Conservation (phyloP, 2,113 vertebrate species). For the Alaudala cheleensis region DNA sequence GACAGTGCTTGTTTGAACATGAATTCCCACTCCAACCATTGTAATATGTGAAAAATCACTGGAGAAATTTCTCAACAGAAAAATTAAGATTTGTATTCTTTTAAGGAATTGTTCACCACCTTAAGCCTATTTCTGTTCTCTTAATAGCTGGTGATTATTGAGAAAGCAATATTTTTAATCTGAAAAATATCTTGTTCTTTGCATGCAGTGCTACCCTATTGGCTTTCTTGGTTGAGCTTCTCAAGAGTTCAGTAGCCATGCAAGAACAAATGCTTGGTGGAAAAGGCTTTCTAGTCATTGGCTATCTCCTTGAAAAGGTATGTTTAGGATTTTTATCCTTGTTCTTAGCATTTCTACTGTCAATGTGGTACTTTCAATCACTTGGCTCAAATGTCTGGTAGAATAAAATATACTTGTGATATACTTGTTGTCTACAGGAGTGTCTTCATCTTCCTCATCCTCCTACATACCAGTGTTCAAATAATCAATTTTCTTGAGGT, state of each 20-base stretch:
- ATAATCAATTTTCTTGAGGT: not conserved
- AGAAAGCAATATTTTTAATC: not conserved
- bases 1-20: not conserved
- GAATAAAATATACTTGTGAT: not conserved
- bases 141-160: not conserved
- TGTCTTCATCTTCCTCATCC: not conserved
- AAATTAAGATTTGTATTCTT: not conserved
- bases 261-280: slow-evolving; percentile 98
- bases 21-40: not conserved
- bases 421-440: not conserved
- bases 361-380: not conserved
- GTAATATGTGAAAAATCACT: not conserved
- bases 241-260: slow-evolving; percentile 98
- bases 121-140: not conserved
- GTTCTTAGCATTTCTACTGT: not conserved
- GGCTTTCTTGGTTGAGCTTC: slow-evolving; percentile 91
- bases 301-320: slow-evolving; percentile 97
- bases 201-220: slow-evolving; percentile 88
- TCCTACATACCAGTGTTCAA: not conserved
- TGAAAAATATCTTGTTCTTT: slow-evolving; percentile 61
- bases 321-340: not conserved
- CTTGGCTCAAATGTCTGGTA: not conserved
- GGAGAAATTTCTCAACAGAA: not conserved
- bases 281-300: slow-evolving; percentile 96
- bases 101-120: not conserved